Conservation (phyloP, 2,888 invertebrate genomes). For the Polydrusus cervinus region DNA sequence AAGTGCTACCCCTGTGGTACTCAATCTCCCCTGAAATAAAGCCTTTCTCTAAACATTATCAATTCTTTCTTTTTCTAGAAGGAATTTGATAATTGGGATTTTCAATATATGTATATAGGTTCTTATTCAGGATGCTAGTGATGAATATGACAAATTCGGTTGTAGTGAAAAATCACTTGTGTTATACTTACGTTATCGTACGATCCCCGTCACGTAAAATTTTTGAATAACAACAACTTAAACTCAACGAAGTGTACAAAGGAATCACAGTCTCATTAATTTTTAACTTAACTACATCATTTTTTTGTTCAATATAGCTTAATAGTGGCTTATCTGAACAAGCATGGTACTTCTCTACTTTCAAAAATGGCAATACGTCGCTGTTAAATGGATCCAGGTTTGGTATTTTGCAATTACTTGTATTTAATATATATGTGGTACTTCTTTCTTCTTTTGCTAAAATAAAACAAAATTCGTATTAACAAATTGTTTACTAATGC, state of each 20-base stretch:
- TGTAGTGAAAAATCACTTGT: too few relatives aligned
- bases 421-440: constrained; percentile 59
- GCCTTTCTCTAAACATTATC: too few relatives aligned
- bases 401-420: constrained; percentile 62
- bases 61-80: too few relatives aligned
- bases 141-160: too few relatives aligned
- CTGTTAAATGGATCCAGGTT: constrained; percentile 61
- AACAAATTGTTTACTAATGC: too few relatives aligned
- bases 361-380: constrained; percentile 60
- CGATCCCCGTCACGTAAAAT: constrained; percentile 60
- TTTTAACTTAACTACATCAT: constrained; percentile 54
- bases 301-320: constrained; percentile 60
- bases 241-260: constrained; percentile 59
- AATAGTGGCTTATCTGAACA: constrained; percentile 60
- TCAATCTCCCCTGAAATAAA: too few relatives aligned
- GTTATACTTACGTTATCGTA: constrained; percentile 43
- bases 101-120: too few relatives aligned
- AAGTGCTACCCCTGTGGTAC: too few relatives aligned
- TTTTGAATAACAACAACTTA: constrained; percentile 65
- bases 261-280: constrained; percentile 58
- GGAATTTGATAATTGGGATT: too few relatives aligned
- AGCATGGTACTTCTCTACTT: constrained; percentile 56
- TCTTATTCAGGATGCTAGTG: too few relatives aligned
- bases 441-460: constrained; percentile 9
- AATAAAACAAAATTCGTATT: neutral